Evolutionary conservation across 2,113 vertebrate genomes (phyloP).

Genomic region (Prinia subflava): DNA sequence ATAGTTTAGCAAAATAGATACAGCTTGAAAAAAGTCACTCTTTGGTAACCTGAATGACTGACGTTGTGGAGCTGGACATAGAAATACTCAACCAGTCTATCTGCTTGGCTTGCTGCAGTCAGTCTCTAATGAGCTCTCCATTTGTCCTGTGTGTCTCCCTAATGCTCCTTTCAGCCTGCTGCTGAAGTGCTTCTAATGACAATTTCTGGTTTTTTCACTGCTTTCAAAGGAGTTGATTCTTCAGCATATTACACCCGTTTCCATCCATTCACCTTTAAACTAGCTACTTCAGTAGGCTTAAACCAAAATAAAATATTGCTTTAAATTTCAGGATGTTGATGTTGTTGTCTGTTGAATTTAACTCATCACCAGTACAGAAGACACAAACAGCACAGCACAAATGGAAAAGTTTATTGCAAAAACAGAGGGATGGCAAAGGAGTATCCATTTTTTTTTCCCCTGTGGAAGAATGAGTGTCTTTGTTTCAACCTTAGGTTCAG

Average conservation of each 20-base stretch:
- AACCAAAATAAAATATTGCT: conserved; percentile 28
- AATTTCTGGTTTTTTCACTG: neutral
- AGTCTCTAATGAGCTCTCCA: neutral
- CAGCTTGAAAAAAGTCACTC: neutral
- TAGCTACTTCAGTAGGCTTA: neutral
- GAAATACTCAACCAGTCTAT: neutral
- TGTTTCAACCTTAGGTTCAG: neutral
- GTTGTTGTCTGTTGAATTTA: conserved; percentile 43
- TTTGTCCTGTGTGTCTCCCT: neutral
- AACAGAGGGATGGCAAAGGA: conserved; percentile 32
- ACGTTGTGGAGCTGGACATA: neutral
- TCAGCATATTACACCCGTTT: neutral
- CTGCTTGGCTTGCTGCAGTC: neutral
- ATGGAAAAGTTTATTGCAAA: conserved; percentile 62
- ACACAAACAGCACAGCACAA: conserved; percentile 24
- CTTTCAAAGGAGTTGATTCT: conserved; percentile 15
- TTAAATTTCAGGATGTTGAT: conserved; percentile 25
- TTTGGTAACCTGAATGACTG: neutral
- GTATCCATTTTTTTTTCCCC: neutral
- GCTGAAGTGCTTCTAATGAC: neutral
- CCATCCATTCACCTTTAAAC: neutral
- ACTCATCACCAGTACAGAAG: conserved; percentile 6
- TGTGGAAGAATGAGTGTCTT: conserved; percentile 26
- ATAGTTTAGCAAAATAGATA: neutral
- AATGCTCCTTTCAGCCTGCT: neutral